Conservation (phyloP, 2,888 invertebrate species). For the Leptopilina syphax region DNA sequence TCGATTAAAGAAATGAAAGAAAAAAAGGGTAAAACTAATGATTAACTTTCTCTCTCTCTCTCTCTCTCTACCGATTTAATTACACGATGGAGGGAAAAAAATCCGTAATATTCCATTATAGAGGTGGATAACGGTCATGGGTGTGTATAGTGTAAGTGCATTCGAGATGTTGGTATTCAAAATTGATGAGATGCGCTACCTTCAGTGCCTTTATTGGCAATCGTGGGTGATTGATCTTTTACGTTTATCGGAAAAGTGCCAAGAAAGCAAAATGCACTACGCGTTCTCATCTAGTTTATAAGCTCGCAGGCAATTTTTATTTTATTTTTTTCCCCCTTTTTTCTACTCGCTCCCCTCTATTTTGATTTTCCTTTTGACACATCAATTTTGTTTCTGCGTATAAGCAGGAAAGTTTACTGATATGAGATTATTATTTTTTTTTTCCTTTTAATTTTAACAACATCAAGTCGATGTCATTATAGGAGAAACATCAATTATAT, state of each 20-base stretch:
- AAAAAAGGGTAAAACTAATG: too few relatives aligned
- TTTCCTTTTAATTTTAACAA: too few relatives aligned
- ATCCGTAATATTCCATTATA: conserved; percentile 4
- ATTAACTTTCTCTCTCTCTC: too few relatives aligned
- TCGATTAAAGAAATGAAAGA: too few relatives aligned
- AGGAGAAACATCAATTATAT: too few relatives aligned
- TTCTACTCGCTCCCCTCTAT: background rate
- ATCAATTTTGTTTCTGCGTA: conserved; percentile 21
- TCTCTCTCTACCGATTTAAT: background rate
- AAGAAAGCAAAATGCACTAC: conserved; percentile 36
- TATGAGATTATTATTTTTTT: background rate
- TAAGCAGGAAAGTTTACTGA: background rate
- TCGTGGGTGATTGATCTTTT: conserved; percentile 37
- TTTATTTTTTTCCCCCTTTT: too few relatives aligned
- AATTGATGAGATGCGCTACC: conserved; percentile 37
- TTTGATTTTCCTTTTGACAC: conserved; percentile 23
- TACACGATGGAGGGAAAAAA: conserved; percentile 5
- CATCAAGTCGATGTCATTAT: too few relatives aligned
- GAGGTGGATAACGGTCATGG: background rate
- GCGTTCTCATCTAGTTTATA: conserved; percentile 30
- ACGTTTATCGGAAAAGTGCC: conserved; percentile 38
- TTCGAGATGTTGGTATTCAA: conserved; percentile 24
- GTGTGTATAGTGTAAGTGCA: background rate
- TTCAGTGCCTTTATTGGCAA: conserved; percentile 38
- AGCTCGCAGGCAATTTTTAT: conserved; percentile 3